Conservation (phyloP, 2,113 vertebrate species). For the Petaurus breviceps region DNA sequence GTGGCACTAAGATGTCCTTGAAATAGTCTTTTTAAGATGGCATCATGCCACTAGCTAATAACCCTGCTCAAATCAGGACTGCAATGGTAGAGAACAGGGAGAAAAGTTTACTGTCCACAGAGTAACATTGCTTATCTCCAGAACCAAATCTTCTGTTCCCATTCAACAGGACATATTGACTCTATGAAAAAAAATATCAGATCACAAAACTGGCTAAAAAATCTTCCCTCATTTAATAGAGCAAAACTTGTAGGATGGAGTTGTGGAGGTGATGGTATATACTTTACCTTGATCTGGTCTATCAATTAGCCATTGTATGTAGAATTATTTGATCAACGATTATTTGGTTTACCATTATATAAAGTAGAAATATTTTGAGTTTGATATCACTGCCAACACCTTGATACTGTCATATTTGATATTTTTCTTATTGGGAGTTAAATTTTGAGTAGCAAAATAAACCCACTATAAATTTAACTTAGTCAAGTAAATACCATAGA, state of each 20-base stretch:
- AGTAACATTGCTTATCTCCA: background rate
- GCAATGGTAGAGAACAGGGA: background rate
- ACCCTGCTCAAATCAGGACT: background rate
- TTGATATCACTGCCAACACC: too few species aligned
- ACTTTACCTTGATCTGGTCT: background rate
- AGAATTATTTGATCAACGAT: background rate
- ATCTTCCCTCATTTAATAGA: background rate
- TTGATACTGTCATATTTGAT: too few species aligned
- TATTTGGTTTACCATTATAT: background rate
- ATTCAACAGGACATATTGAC: background rate
- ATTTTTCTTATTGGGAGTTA: too few species aligned
- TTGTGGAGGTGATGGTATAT: background rate
- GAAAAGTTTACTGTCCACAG: background rate
- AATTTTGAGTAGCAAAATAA: too few species aligned
- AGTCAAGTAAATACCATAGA: too few species aligned
- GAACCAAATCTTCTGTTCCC: background rate
- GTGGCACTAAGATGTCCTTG: background rate
- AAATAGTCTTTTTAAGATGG: background rate
- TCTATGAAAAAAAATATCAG: background rate
- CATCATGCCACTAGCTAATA: background rate
- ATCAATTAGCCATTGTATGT: background rate
- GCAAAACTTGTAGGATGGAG: background rate
- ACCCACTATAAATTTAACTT: too few species aligned
- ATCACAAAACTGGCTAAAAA: background rate
- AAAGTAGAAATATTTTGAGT: too few species aligned